Evolutionary conservation across 2,113 vertebrate species (phyloP).

Genomic region (Catharus minimus): DNA sequence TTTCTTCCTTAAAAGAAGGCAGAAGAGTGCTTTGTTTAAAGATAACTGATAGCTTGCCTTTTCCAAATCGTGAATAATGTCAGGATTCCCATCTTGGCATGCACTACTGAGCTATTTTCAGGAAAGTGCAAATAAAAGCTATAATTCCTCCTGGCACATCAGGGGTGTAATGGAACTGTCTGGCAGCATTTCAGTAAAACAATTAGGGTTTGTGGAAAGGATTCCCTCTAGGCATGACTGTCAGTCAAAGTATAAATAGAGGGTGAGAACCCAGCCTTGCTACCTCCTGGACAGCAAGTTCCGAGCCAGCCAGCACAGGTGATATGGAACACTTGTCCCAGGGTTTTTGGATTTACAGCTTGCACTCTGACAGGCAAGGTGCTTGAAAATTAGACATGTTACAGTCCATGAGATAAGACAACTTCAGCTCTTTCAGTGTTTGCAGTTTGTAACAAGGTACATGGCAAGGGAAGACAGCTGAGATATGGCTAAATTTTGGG

Average conservation of each 20-base stretch:
- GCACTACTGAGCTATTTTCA: neutral
- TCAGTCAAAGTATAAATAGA: neutral
- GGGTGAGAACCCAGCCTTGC: neutral
- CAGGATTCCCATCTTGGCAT: neutral
- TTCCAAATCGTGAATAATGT: slow-evolving; percentile 20
- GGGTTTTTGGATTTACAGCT: neutral
- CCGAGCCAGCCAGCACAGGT: neutral
- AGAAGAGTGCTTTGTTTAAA: neutral
- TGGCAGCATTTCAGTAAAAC: slow-evolving; percentile 38
- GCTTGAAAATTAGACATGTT: rapidly evolving
- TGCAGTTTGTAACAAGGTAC: neutral
- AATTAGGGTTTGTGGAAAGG: slow-evolving; percentile 9
- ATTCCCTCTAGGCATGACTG: slow-evolving; percentile 13
- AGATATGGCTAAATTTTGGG: neutral
- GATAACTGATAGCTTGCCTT: neutral
- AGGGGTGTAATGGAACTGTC: slow-evolving; percentile 33
- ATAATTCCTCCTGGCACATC: neutral
- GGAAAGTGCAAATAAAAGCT: neutral
- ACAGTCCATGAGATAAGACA: neutral
- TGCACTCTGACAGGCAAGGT: neutral
- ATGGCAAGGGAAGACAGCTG: neutral
- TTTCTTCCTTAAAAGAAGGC: neutral
- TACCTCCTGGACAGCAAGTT: neutral
- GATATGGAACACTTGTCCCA: neutral
- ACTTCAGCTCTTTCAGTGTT: neutral